Conservation (phyloP, 2,797 vertebrate species). For the Bradypodion ventrale region DNA sequence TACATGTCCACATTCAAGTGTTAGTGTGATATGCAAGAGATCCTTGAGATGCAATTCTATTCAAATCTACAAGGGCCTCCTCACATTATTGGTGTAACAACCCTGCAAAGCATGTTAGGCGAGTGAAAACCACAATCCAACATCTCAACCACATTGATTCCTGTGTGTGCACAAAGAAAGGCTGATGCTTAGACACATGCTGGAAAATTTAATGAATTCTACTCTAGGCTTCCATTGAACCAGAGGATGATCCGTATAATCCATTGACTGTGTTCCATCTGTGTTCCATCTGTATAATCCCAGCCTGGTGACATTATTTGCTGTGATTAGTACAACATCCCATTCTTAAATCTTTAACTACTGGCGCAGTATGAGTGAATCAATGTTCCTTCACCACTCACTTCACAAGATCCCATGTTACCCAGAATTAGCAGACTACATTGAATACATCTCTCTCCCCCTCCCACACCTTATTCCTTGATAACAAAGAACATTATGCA, state of each 20-base stretch:
- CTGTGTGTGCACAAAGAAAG: not conserved
- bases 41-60: too few species aligned
- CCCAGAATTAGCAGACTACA: not conserved
- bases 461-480: constrained; percentile 11
- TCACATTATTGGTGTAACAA: not conserved
- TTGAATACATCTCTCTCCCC: too few species aligned
- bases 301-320: not conserved
- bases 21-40: too few species aligned
- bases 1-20: too few species aligned
- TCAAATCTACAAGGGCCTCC: too few species aligned
- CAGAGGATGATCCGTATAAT: not conserved
- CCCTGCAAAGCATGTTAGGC: not conserved
- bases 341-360: not conserved
- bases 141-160: not conserved
- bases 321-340: not conserved
- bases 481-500: constrained; percentile 20
- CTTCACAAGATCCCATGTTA: constrained; percentile 5
- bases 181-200: not conserved
- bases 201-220: not conserved
- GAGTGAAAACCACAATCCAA: not conserved
- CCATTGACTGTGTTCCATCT: not conserved
- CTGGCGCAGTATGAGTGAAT: not conserved
- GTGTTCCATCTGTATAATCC: not conserved
- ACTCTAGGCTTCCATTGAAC: not conserved
- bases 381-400: not conserved